Evolutionary conservation across 2,113 vertebrate genomes (phyloP).

Genomic region (Neodon shergylaensis): DNA sequence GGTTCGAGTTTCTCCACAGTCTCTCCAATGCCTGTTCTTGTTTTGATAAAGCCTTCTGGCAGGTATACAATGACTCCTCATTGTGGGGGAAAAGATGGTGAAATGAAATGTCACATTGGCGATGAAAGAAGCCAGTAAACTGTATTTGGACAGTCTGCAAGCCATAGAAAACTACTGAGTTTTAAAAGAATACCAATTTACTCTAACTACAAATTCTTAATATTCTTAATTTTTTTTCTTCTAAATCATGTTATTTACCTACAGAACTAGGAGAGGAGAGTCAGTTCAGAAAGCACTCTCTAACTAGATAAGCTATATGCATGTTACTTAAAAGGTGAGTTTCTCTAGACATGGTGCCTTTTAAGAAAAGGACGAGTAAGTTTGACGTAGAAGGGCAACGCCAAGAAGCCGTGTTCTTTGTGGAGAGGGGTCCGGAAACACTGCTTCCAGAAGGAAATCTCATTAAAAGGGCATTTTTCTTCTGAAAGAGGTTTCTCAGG

Average conservation of each 20-base stretch:
- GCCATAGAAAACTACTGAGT: neutral
- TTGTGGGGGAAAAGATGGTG: neutral
- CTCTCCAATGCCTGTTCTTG: too few relatives aligned
- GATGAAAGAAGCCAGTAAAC: neutral
- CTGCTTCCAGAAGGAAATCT: neutral
- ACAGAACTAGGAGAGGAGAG: neutral
- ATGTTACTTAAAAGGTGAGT: neutral
- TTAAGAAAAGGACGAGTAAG: neutral
- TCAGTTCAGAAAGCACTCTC: neutral
- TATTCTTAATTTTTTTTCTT: neutral
- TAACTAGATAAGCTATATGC: neutral
- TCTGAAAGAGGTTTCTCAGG: neutral
- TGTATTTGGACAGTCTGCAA: neutral
- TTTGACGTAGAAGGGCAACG: neutral
- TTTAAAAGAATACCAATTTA: too few relatives aligned
- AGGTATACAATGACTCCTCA: neutral
- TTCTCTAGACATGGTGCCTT: neutral
- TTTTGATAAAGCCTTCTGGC: neutral
- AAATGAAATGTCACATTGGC: neutral
- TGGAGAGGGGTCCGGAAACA: neutral
- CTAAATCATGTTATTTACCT: neutral
- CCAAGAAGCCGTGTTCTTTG: neutral
- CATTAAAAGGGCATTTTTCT: neutral
- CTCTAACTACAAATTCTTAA: neutral
- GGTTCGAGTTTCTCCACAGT: neutral